Evolutionary conservation across 1,140 invertebrate species (phyloP), one percentile per base, ranked within the genome.

Genomic region (Trichonephila clavata): DNA sequence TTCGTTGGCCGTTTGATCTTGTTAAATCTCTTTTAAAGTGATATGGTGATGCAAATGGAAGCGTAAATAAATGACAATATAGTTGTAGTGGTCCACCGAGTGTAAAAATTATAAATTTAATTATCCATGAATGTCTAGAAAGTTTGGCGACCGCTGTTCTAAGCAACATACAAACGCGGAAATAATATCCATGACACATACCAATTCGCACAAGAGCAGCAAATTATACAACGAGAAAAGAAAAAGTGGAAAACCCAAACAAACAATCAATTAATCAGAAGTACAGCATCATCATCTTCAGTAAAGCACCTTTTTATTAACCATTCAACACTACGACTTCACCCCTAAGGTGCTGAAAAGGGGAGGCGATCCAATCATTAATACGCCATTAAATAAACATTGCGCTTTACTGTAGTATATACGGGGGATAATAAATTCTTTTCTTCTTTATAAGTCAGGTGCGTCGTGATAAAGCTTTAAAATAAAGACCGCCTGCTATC

Each of bases 301-400:
- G 24, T 13, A 77, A 39, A 77, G 71, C 71, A 77, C 10, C 71
- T 39, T 39, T 39, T 77, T 77, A 77, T 77, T 50, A 39, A 27
- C 27, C 27, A 77, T 32, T 77, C 32, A 5, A 32, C 14, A 32
- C 27, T 77, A 77, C 71, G 18, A 77, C 71, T 32, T 77, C 71
- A 39, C 27, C 32, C 32, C 4, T 10, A 4, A 83, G 81, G 81
- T 83, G 81, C 43, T 14, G 81, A 83, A 83, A 83, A 83, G 10
- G 43, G 81, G 81, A 57, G 81, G 81, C 43, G 50, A 59, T 24
- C n/a, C 2, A 24, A 43, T 10, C 50, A 83, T 83, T 57, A 83
- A 83, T 59, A 57, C 50, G 43, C 81, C 81, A 83, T 83, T 83
- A 83, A 59, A 83, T 83, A 83, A 83, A 83, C 81, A 83, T 83